A percentile compares a stretch with the other conserved stretches of the same genome.
Conservation (phyloP, 2,888 invertebrate species). For the Caenorhabditis sulstoni region DNA sequence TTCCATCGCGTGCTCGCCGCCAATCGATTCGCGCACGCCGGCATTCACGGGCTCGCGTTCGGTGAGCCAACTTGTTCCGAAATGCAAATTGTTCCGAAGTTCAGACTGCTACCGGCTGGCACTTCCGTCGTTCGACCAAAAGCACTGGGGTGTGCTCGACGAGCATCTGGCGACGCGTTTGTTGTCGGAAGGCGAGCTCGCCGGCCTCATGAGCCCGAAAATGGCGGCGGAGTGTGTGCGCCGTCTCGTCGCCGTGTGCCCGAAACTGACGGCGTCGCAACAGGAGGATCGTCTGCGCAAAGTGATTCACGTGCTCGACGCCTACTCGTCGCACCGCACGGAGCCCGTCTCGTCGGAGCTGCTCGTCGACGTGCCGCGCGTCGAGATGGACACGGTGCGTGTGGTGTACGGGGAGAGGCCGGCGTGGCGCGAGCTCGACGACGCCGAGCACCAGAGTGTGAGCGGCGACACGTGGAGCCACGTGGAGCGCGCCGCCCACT, state of each 20-base stretch:
- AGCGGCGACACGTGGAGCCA: conserved; percentile 62
- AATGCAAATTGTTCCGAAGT: conserved; percentile 34
- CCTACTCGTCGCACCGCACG: conserved; percentile 29
- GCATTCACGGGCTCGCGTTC: conserved; percentile 63
- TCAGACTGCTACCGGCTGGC: conserved; percentile 62
- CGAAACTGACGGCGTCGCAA: conserved; percentile 24
- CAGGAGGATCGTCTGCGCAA: conserved; percentile 39
- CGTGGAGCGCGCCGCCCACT: conserved; percentile 70
- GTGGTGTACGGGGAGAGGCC: conserved; percentile 71
- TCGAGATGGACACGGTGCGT: conserved; percentile 36
- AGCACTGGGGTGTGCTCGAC: conserved; percentile 73
- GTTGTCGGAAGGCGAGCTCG: conserved; percentile 50
- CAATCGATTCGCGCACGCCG: conserved; percentile 84
- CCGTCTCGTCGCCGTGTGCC: conserved; percentile 48
- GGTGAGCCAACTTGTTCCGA: conserved; percentile 15
- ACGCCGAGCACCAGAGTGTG: conserved; percentile 46
- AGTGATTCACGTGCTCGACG: conserved; percentile 33
- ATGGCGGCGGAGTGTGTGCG: conserved; percentile 54
- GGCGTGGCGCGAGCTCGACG: conserved; percentile 52
- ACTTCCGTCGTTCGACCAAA: conserved; percentile 62
- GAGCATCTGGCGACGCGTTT: conserved; percentile 56
- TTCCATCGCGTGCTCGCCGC: conserved; percentile 94
- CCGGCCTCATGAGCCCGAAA: conserved; percentile 37
- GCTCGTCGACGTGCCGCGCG: conserved; percentile 31
- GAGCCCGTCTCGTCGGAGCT: not conserved